Evolutionary conservation across 1,140 invertebrate genomes (phyloP).

Genomic region (Atta texana): DNA sequence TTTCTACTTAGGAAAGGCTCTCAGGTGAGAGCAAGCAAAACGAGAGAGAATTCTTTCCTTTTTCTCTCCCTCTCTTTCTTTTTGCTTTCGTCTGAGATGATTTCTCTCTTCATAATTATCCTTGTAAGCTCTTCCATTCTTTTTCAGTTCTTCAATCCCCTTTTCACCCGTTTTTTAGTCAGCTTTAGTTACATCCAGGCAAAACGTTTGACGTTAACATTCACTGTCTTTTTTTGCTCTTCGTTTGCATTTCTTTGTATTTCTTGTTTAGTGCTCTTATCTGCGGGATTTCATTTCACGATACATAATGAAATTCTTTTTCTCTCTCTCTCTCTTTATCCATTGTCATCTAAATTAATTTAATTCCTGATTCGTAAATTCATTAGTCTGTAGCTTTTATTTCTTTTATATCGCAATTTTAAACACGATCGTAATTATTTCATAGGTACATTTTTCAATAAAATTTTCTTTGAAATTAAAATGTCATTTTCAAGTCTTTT

Average conservation of each 20-base stretch:
- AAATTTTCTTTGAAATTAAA: background rate
- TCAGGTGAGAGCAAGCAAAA: no score
- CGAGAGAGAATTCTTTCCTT: background rate
- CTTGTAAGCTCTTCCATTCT: background rate
- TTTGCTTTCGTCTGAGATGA: background rate
- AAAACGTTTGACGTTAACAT: conserved; percentile 46
- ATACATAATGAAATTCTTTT: conserved; percentile 11
- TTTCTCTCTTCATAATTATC: conserved; percentile 43
- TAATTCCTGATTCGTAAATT: conserved; percentile 27
- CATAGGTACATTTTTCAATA: background rate
- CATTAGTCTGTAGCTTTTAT: conserved; percentile 15
- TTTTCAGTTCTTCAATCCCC: conserved; percentile 19
- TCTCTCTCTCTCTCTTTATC: background rate
- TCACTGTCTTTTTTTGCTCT: background rate
- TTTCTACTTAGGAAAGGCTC: background rate
- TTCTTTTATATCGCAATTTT: background rate
- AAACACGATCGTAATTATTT: background rate
- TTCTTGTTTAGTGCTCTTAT: conserved; percentile 24
- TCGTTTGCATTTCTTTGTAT: background rate
- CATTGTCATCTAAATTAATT: conserved; percentile 7
- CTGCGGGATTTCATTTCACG: conserved; percentile 29
- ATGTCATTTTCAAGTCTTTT: background rate
- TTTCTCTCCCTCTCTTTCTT: background rate
- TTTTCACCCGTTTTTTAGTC: conserved; percentile 9
- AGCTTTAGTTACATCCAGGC: conserved; percentile 25